Evolutionary conservation across 2,113 vertebrate species (phyloP).

Genomic region (Melierax canorus): DNA sequence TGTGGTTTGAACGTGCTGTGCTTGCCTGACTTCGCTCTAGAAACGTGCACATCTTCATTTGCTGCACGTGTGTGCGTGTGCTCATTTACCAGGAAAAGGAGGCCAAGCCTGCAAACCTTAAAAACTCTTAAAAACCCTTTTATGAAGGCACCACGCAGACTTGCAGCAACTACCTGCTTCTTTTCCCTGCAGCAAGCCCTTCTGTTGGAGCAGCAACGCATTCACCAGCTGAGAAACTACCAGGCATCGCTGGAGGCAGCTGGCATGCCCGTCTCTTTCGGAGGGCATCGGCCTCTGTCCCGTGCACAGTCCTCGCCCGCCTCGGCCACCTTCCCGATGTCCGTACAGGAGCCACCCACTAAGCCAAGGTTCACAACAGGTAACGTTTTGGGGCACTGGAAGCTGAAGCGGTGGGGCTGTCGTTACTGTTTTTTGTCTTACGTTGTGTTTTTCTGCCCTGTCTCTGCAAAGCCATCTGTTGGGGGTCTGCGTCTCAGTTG

Average conservation of each 20-base stretch:
- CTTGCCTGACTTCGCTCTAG: not conserved
- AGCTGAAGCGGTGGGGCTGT: not conserved
- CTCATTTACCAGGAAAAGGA: not conserved
- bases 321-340: conserved; percentile 89
- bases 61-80: accelerated
- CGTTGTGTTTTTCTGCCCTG: not conserved
- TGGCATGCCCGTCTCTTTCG: conserved; percentile 82
- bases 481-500: not conserved
- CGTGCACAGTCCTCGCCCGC: conserved; percentile 94
- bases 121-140: not conserved
- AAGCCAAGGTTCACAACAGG: conserved; percentile 97
- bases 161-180: not conserved
- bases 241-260: conserved; percentile 93
- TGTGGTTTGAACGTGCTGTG: not conserved
- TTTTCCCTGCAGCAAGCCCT: conserved; percentile 84
- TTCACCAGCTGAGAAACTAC: conserved; percentile 95
- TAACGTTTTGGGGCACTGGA: conserved; percentile 4
- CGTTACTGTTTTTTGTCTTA: not conserved
- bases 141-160: not conserved
- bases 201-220: conserved; percentile 92
- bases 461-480: not conserved
- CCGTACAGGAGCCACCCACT: conserved; percentile 83
- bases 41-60: not conserved
- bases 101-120: not conserved
- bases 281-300: conserved; percentile 90